Evolutionary conservation across 2,888 invertebrate genomes (phyloP).

Genomic region (Sturmia bella): DNA sequence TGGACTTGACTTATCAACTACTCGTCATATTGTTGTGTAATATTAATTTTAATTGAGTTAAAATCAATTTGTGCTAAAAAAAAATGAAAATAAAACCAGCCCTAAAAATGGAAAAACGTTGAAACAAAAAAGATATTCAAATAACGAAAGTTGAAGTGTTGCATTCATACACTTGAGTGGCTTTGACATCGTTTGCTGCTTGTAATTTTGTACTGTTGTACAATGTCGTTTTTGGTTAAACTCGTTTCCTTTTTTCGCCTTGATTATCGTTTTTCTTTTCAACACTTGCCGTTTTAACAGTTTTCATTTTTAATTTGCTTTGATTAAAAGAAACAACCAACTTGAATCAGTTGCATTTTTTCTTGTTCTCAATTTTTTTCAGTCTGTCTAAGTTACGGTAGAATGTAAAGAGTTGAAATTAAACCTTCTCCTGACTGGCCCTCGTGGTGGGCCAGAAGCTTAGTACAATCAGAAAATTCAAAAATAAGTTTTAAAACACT

Average conservation of each 20-base stretch:
- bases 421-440: too few species aligned
- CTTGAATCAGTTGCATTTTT: conserved; percentile 19
- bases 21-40: too few species aligned
- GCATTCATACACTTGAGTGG: conserved; percentile 30
- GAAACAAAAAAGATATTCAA: background rate
- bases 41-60: conserved; percentile 34
- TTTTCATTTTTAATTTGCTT: conserved; percentile 37
- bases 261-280: background rate
- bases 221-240: conserved; percentile 6
- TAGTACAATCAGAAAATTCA: background rate
- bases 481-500: conserved; percentile 5
- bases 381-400: background rate
- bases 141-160: conserved; percentile 18
- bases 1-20: too few species aligned
- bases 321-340: conserved; percentile 58
- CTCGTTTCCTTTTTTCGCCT: background rate
- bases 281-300: conserved; percentile 32
- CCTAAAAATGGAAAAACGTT: background rate
- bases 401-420: too few species aligned
- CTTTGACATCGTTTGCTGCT: conserved; percentile 31
- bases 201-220: conserved; percentile 30
- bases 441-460: too few species aligned
- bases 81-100: background rate
- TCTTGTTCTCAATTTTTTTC: background rate
- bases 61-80: conserved; percentile 32